Evolutionary conservation across 2,113 vertebrate species (phyloP).

Genomic region (Elanoides forficatus): DNA sequence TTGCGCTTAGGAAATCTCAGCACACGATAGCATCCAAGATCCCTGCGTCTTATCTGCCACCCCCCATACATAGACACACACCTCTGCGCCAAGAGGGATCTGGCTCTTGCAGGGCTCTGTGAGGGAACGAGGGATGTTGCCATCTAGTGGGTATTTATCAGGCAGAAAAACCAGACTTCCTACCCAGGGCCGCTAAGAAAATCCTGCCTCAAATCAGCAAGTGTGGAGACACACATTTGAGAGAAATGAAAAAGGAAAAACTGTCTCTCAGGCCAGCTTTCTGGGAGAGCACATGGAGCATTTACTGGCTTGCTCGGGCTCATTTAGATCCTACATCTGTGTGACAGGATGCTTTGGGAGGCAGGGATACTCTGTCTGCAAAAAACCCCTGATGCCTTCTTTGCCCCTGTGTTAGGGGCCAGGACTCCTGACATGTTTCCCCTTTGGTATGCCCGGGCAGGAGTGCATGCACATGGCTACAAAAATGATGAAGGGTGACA

Average conservation of each 20-base stretch:
- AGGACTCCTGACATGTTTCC: not conserved
- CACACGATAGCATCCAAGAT: not conserved
- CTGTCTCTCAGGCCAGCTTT: not conserved
- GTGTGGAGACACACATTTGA: not conserved
- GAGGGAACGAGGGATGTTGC: not conserved
- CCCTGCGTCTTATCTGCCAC: not conserved
- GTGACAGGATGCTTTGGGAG: not conserved
- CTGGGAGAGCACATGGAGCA: no score
- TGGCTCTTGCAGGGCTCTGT: fast-evolving
- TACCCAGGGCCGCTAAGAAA: not conserved
- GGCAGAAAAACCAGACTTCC: not conserved
- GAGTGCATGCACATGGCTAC: not conserved
- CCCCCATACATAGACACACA: no score
- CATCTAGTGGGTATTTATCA: constrained; percentile 32
- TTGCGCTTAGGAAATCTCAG: not conserved
- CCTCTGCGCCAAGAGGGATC: fast-evolving
- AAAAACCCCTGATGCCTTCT: not conserved
- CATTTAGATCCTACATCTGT: not conserved
- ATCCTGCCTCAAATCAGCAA: not conserved
- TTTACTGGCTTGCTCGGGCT: fast-evolving
- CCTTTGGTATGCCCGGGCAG: not conserved
- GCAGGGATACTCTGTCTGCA: not conserved
- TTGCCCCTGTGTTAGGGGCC: not conserved
- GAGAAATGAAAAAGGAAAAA: not conserved
- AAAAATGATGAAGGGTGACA: not conserved